Conservation (phyloP, 2,113 vertebrate species). For the Panthera uncia region DNA sequence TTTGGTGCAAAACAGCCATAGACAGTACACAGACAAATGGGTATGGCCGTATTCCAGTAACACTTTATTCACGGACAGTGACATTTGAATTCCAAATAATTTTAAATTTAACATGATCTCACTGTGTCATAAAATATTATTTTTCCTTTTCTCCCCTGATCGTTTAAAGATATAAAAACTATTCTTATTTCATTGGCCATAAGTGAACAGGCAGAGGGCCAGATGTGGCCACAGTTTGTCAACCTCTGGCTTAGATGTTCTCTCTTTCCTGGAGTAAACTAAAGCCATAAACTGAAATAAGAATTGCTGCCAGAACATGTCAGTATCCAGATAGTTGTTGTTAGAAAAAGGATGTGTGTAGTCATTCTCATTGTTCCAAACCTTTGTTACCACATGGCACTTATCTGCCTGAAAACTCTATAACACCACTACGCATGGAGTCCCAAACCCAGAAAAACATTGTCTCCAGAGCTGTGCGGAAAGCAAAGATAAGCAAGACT, state of each 20-base stretch:
- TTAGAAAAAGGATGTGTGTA: not conserved
- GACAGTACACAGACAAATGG: not conserved
- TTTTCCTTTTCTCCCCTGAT: not conserved
- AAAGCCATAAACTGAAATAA: not conserved
- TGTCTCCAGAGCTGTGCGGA: not conserved
- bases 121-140: not conserved
- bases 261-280: not conserved
- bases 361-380: not conserved
- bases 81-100: not conserved
- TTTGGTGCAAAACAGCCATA: not conserved
- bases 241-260: not conserved
- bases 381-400: not conserved
- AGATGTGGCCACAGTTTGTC: no score
- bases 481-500: not conserved
- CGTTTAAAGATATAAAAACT: not conserved
- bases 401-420: not conserved
- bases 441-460: not conserved
- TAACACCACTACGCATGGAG: fast-evolving
- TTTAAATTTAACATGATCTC: not conserved
- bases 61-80: not conserved
- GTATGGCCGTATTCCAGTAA: not conserved
- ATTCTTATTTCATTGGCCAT: not conserved
- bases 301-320: not conserved
- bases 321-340: not conserved
- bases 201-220: not conserved